These are phyloP conservation scores for Hipparchia sbordonii DNA, from an alignment of 2,888 invertebrate genomes.

Conservation along the genomic window DNA sequence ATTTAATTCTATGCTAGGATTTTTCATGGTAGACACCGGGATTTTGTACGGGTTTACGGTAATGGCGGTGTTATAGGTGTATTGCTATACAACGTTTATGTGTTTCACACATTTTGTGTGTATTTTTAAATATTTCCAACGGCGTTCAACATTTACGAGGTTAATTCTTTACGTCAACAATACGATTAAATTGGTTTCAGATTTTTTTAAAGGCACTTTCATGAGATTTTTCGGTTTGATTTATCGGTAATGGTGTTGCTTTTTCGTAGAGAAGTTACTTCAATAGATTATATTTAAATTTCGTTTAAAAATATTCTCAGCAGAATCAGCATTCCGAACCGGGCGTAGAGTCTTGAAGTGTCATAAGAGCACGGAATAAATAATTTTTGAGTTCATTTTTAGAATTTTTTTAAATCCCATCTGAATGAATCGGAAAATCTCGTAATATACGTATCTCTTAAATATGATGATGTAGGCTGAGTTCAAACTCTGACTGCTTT, in stretches of 20 bases:
- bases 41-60: conserved; percentile 8
- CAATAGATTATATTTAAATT: neutral
- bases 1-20: neutral
- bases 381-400: too few species aligned
- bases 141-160: conserved; percentile 16
- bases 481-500: too few species aligned
- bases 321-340: too few species aligned
- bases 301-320: too few species aligned
- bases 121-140: conserved; percentile 14
- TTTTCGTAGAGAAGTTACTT: neutral
- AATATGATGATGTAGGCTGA: too few species aligned
- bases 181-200: conserved; percentile 16
- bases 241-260: neutral
- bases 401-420: neutral
- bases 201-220: conserved; percentile 13
- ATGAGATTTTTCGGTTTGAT: conserved; percentile 5
- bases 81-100: conserved; percentile 1
- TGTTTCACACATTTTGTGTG: conserved; percentile 11
- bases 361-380: too few species aligned
- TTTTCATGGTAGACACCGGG: neutral
- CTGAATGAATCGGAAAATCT: too few species aligned
- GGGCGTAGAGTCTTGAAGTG: too few species aligned
- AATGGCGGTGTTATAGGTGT: conserved; percentile 7
- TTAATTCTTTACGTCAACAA: conserved; percentile 18
- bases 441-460: too few species aligned